Evolutionary conservation across 1,140 invertebrate species (phyloP).

Genomic region (Scaptomyza montana): DNA sequence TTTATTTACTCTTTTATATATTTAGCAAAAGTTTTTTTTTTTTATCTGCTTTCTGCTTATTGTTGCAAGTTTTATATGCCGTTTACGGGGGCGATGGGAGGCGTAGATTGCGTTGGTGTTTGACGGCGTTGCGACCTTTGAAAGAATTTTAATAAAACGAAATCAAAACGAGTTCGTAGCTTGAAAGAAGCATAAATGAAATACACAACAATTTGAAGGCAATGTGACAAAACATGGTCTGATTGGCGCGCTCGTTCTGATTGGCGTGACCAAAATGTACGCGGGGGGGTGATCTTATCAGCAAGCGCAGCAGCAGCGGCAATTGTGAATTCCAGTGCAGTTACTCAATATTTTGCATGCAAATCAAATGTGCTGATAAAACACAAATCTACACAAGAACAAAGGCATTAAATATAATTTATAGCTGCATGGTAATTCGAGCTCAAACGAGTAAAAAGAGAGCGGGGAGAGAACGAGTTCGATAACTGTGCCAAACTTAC

Average conservation of each 20-base stretch:
- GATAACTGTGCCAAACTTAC: conserved; percentile 70
- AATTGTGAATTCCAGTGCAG: conserved; percentile 27
- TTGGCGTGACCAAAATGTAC: background rate
- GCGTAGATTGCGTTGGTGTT: conserved; percentile 25
- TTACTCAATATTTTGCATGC: conserved; percentile 20
- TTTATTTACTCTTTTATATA: conserved; percentile 41
- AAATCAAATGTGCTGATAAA: conserved; percentile 67
- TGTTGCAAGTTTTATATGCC: conserved; percentile 49
- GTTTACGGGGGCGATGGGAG: conserved; percentile 12
- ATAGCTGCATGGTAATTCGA: conserved; percentile 50
- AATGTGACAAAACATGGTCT: conserved; percentile 34
- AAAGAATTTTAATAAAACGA: conserved; percentile 56
- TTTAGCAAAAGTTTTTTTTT: conserved; percentile 30
- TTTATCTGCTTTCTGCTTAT: conserved; percentile 65
- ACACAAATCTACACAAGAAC: conserved; percentile 36
- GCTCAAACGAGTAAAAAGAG: background rate
- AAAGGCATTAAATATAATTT: conserved; percentile 27
- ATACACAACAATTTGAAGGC: conserved; percentile 12
- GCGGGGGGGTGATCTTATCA: conserved; percentile 30
- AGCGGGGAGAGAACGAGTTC: background rate
- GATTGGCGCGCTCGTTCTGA: conserved; percentile 35
- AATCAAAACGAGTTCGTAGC: conserved; percentile 44
- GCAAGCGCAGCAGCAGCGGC: conserved; percentile 8
- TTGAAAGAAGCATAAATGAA: conserved; percentile 14
- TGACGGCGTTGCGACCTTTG: conserved; percentile 59